A percentile compares a stretch with the other conserved stretches of the same genome.
These are phyloP conservation scores for Merluccius polli DNA, from an alignment of 2,797 vertebrate species.

Conservation along the genomic window DNA sequence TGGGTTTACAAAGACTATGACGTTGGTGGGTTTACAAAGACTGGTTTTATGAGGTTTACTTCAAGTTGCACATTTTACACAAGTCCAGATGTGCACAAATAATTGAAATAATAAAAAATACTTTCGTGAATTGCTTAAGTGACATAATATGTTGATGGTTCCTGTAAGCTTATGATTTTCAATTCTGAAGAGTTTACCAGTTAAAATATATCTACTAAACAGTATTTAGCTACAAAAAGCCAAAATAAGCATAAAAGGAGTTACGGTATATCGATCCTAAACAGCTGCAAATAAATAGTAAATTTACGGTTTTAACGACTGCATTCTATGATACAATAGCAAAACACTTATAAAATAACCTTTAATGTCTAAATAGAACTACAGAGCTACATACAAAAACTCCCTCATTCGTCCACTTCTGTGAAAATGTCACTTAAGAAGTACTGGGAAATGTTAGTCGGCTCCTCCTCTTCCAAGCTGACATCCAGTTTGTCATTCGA, in stretches of 20 bases:
- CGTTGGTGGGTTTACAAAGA: not conserved
- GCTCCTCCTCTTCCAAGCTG: slow-evolving; percentile 61
- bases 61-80: not conserved
- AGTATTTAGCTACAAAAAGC: not conserved
- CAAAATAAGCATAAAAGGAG: not conserved
- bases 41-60: not conserved
- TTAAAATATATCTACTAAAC: not conserved
- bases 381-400: not conserved
- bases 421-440: slow-evolving; percentile 93
- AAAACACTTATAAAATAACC: not conserved
- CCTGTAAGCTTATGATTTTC: not conserved
- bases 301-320: not conserved
- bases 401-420: slow-evolving; percentile 77
- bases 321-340: slow-evolving; percentile 9
- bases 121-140: not conserved
- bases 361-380: not conserved
- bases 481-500: slow-evolving; percentile 20
- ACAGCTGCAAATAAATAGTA: not conserved
- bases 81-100: not conserved
- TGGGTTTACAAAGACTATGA: not conserved
- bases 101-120: not conserved
- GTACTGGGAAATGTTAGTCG: slow-evolving; percentile 79
- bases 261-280: not conserved
- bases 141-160: not conserved
- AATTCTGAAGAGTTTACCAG: not conserved